phyloP scores from a whole-genome alignment of 2,113 vertebrate genomes.

The Muntiacus reevesi region DNA sequence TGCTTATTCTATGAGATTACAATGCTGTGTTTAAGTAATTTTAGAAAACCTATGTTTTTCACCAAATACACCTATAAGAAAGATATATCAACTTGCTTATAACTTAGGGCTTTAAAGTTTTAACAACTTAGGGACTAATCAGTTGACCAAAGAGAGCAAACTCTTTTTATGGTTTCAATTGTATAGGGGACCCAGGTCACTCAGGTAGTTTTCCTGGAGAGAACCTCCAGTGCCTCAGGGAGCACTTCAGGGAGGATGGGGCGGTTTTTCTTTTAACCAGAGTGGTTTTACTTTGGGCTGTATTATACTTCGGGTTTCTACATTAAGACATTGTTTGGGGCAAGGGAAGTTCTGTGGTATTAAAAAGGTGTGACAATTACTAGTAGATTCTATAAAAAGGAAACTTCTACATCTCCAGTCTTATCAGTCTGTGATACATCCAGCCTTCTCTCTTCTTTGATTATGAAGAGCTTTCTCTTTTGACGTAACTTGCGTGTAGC shows the following conservation, averaged over 20 bases:
- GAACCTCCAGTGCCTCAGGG: not conserved
- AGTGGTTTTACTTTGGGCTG: not conserved
- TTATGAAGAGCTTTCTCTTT: not conserved
- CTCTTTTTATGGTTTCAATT: not conserved
- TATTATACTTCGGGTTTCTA: not conserved
- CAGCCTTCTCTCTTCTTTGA: not conserved
- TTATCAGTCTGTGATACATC: not conserved
- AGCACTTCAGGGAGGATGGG: not conserved
- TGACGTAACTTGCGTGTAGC: not conserved
- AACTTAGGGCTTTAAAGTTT: not conserved
- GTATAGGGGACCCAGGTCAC: not conserved
- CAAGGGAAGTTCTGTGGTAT: not conserved
- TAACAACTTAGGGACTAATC: not conserved
- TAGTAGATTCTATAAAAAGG: not conserved
- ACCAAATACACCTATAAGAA: not conserved
- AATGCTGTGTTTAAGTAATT: not conserved
- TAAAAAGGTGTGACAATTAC: conserved; percentile 3
- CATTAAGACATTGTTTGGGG: not conserved
- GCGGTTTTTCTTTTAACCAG: not conserved
- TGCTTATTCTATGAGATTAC: not conserved
- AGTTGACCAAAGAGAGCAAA: not conserved
- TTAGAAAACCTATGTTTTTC: not conserved
- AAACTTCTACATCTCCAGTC: not conserved
- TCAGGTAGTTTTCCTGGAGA: not conserved
- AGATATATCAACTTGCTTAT: not conserved